A percentile compares a stretch with the other conserved stretches of the same genome.
Evolutionary conservation across 2,113 vertebrate species (phyloP).

Genomic region (Dipodomys ordii): DNA sequence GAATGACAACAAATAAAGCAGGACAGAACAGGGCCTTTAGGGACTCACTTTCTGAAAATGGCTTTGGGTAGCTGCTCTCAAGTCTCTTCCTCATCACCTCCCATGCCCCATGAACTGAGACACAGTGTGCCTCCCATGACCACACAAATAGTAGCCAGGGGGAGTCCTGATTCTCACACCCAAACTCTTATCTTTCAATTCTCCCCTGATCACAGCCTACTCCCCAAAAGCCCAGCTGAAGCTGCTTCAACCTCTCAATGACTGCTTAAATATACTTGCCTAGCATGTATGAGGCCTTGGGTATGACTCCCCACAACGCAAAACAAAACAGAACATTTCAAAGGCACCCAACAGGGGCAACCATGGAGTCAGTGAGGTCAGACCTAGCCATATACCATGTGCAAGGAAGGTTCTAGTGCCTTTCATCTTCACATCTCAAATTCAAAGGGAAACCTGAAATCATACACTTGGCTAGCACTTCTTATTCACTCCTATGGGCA

Average conservation of each 20-base stretch:
- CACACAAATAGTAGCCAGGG: neutral
- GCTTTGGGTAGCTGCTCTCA: no score
- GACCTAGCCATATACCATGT: neutral
- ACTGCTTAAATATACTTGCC: neutral
- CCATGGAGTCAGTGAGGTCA: neutral
- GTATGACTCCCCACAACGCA: neutral
- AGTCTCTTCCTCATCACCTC: neutral
- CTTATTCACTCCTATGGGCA: neutral
- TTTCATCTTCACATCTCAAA: neutral
- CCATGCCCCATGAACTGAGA: fast-evolving
- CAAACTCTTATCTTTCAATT: neutral
- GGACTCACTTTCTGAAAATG: neutral
- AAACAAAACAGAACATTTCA: neutral
- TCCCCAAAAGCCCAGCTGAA: neutral
- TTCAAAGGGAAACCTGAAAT: neutral
- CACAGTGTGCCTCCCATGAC: neutral
- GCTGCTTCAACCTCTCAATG: neutral
- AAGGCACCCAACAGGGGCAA: neutral
- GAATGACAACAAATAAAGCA: neutral
- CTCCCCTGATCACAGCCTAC: neutral
- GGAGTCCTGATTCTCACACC: neutral
- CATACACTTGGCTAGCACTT: neutral
- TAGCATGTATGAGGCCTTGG: neutral
- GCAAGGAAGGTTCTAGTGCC: neutral
- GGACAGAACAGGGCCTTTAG: neutral